A percentile compares a stretch with the other conserved stretches of the same genome.
These are phyloP conservation scores for Solen grandis DNA, from an alignment of 1,140 invertebrate species.

Conservation along the genomic window DNA sequence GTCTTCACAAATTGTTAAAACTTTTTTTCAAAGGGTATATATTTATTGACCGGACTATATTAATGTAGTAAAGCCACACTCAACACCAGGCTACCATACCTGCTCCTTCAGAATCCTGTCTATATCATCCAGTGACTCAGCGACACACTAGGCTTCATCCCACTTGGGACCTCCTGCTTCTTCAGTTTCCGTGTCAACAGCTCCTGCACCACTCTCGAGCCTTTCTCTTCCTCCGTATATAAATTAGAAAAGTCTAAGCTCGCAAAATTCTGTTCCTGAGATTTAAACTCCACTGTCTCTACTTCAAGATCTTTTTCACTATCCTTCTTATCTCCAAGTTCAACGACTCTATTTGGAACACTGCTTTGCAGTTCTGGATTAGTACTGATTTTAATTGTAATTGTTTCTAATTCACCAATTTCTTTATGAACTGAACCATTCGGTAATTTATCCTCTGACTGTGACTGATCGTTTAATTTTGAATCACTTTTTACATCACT, in stretches of 20 bases:
- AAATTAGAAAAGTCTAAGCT: conserved; percentile 7
- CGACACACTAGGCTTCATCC: conserved; percentile 8
- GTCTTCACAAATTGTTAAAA: too few relatives aligned
- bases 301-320: conserved; percentile 56
- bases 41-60: too few relatives aligned
- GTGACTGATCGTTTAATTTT: too few relatives aligned
- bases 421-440: too few relatives aligned
- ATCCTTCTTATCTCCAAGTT: conserved; percentile 12
- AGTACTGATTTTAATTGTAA: too few relatives aligned
- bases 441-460: too few relatives aligned
- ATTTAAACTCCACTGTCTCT: conserved; percentile 61
- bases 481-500: too few relatives aligned
- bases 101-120: conserved; percentile 46
- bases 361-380: too few relatives aligned
- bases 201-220: conserved; percentile 1
- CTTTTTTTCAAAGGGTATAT: too few relatives aligned
- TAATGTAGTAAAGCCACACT: too few relatives aligned
- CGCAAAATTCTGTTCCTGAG: conserved; percentile 35
- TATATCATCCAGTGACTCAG: conserved; percentile 48
- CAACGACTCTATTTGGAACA: too few relatives aligned
- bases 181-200: conserved; percentile 9
- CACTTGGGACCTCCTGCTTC: background rate
- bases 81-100: conserved; percentile 37
- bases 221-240: conserved; percentile 2
- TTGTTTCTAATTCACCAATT: too few relatives aligned